A percentile compares a stretch with the other conserved stretches of the same genome.
phyloP scores from a whole-genome alignment of 2,888 invertebrate genomes.

The Myopa tessellatipennis region DNA sequence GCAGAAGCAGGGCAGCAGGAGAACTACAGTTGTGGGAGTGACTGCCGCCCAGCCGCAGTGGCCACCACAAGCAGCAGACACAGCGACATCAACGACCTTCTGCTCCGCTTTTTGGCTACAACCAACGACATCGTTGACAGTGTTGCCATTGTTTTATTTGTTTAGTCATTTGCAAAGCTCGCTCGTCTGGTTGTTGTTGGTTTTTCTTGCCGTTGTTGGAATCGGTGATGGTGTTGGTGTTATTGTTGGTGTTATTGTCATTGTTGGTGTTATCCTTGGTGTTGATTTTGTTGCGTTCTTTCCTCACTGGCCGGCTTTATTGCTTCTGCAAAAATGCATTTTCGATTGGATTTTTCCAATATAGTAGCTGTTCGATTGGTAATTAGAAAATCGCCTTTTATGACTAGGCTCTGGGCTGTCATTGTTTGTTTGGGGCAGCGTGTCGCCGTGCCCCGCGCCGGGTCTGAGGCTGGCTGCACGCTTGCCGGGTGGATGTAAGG shows the following conservation, averaged over 20 bases:
- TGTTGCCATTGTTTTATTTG: conserved; percentile 32
- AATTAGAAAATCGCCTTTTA: conserved; percentile 46
- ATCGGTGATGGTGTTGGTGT: background rate
- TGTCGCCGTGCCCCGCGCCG: background rate
- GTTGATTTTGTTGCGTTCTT: conserved; percentile 4
- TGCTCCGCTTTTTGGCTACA: conserved; percentile 11
- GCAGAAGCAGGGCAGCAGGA: background rate
- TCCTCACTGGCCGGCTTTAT: conserved; percentile 8
- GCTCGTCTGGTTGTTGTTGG: background rate
- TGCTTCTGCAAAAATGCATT: conserved; percentile 35
- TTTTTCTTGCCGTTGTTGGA: background rate
- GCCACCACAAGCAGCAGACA: background rate
- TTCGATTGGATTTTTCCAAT: conserved; percentile 39
- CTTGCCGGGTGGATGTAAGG: conserved; percentile 2
- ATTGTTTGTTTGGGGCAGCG: conserved; percentile 16
- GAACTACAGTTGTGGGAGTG: too few species aligned
- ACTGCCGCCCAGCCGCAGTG: background rate
- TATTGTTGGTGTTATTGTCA: background rate
- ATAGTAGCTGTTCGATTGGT: conserved; percentile 37
- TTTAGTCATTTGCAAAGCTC: background rate
- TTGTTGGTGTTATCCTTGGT: background rate
- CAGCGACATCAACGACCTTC: background rate
- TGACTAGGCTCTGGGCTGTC: conserved; percentile 33
- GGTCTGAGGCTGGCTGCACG: background rate
- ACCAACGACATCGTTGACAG: conserved; percentile 27